These are phyloP conservation scores for Formica exsecta DNA, from an alignment of 1,140 invertebrate species.

Conservation along the genomic window DNA sequence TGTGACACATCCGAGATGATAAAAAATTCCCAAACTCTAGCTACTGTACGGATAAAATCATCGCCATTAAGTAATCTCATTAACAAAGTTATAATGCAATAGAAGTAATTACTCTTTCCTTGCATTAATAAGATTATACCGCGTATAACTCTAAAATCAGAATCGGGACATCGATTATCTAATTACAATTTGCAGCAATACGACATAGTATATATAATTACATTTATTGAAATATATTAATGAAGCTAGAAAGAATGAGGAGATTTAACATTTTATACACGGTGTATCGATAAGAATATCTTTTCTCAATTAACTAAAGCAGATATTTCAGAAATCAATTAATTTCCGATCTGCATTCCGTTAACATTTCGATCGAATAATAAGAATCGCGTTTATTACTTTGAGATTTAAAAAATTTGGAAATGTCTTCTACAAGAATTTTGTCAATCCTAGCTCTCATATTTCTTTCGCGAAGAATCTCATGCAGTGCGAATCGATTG, in stretches of 20 bases:
- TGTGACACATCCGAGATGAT: not conserved
- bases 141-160: not conserved
- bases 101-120: conserved; percentile 8
- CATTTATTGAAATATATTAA: too few species aligned
- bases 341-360: not conserved
- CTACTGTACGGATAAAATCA: not conserved
- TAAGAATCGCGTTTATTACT: not conserved
- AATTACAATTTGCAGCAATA: not conserved
- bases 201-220: not conserved
- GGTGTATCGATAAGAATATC: not conserved
- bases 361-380: conserved; percentile 8
- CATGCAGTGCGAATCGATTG: conserved; percentile 54
- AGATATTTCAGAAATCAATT: not conserved
- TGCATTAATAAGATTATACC: not conserved
- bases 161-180: not conserved
- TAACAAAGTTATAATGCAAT: conserved; percentile 30
- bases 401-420: not conserved
- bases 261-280: not conserved
- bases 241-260: too few species aligned
- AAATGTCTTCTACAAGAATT: not conserved
- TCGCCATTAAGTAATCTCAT: conserved; percentile 39
- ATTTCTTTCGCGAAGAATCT: not conserved
- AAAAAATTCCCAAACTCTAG: not conserved
- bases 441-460: not conserved
- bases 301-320: not conserved